Percentiles rank a stretch among this genome's conserved stretches.
Evolutionary conservation across 2,888 invertebrate genomes (phyloP).

Genomic region (Pachydiplax longipennis): DNA sequence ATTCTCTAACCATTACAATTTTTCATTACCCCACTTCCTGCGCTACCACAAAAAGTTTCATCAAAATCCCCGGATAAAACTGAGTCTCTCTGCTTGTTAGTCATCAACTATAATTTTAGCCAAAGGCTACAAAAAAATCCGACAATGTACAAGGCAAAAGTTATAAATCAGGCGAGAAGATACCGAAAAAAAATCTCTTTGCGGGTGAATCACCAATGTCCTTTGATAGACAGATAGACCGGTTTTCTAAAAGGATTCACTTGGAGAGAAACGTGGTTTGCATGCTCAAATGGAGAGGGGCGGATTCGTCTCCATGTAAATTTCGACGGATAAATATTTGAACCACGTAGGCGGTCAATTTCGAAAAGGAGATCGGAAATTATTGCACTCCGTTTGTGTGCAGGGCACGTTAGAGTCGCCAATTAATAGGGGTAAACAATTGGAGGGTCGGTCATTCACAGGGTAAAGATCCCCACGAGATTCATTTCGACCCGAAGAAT

Average conservation of each 20-base stretch:
- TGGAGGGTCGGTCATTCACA: background rate
- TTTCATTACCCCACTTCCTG: too few species aligned
- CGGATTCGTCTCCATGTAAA: background rate
- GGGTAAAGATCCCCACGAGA: too few species aligned
- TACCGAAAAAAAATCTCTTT: background rate
- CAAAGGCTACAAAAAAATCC: too few species aligned
- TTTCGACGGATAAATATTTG: background rate
- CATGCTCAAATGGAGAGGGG: background rate
- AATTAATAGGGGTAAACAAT: background rate
- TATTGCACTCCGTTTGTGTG: background rate
- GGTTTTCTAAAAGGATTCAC: background rate
- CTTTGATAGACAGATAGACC: background rate
- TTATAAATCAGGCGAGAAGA: too few species aligned
- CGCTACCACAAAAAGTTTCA: too few species aligned
- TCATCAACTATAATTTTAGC: too few species aligned
- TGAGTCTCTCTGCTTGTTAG: too few species aligned
- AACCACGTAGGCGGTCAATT: background rate
- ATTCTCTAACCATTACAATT: too few species aligned
- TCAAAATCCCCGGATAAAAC: too few species aligned
- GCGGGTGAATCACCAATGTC: background rate
- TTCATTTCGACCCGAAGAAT: too few species aligned
- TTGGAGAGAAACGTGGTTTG: background rate
- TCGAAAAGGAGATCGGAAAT: background rate
- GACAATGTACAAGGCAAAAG: too few species aligned
- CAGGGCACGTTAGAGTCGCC: background rate